Percentiles rank a stretch among this genome's conserved stretches.
Evolutionary conservation across 1,140 invertebrate genomes (phyloP).

Genomic region (Meloidogyne hapla): DNA sequence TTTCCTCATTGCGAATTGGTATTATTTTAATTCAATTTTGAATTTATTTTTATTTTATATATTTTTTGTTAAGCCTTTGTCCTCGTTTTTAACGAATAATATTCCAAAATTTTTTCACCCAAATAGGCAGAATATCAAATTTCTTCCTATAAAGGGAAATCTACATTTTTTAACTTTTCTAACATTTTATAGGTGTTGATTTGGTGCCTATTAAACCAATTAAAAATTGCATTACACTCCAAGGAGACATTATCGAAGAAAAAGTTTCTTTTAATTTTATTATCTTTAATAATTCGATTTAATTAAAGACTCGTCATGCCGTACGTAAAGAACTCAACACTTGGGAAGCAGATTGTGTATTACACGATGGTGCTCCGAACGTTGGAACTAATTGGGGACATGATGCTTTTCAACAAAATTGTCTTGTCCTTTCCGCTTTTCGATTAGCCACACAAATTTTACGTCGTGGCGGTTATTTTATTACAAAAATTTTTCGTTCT

Average conservation of each 20-base stretch:
- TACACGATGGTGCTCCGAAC: slow-evolving; percentile 97
- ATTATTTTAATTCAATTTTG: slow-evolving; percentile 40
- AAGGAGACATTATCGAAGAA: slow-evolving; percentile 94
- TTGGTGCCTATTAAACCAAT: slow-evolving; percentile 91
- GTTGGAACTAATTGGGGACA: slow-evolving; percentile 95
- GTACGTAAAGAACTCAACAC: slow-evolving; percentile 78
- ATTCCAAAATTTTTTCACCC: no score
- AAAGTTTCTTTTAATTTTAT: slow-evolving; percentile 60
- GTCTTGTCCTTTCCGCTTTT: slow-evolving; percentile 76
- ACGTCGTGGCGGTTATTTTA: slow-evolving; percentile 86
- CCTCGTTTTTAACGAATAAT: no score
- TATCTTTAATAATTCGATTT: neutral
- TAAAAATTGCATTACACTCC: slow-evolving; percentile 81
- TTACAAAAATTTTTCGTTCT: slow-evolving; percentile 97
- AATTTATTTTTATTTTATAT: neutral
- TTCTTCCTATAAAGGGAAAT: no score
- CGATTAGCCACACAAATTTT: slow-evolving; percentile 90
- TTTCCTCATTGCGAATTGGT: slow-evolving; percentile 87
- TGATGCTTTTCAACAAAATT: slow-evolving; percentile 89
- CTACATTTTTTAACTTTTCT: slow-evolving; percentile 5
- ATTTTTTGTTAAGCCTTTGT: no score
- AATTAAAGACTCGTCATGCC: slow-evolving; percentile 68
- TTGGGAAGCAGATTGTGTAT: slow-evolving; percentile 88
- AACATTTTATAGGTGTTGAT: slow-evolving; percentile 80
- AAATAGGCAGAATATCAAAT: no score